Conservation (phyloP, 2,888 invertebrate genomes). For the Chymomyza amoena region DNA sequence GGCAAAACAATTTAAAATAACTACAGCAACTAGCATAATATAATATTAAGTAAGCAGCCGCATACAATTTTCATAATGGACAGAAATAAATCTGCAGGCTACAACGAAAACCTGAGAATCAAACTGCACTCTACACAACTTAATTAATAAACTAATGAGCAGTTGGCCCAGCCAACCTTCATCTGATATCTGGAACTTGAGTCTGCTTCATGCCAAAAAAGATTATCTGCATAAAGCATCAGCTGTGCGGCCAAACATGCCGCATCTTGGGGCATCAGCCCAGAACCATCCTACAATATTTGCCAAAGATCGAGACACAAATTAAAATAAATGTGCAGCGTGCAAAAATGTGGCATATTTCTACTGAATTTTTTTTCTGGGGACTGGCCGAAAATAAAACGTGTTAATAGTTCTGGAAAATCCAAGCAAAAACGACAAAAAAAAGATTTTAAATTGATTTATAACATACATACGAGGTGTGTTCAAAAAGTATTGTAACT, state of each 20-base stretch:
- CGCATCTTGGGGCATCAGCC: constrained; percentile 20
- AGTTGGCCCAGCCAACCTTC: constrained; percentile 46
- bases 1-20: constrained; percentile 72
- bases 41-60: constrained; percentile 55
- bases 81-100: constrained; percentile 65
- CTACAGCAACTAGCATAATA: constrained; percentile 67
- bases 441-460: constrained; percentile 33
- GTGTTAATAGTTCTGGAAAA: constrained; percentile 27
- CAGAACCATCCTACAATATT: too few species aligned
- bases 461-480: too few species aligned
- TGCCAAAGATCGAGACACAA: constrained; percentile 54
- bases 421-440: constrained; percentile 29
- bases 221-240: constrained; percentile 52
- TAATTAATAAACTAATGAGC: constrained; percentile 73
- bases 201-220: not conserved
- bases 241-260: constrained; percentile 5
- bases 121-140: constrained; percentile 50
- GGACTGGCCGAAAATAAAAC: constrained; percentile 25
- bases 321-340: constrained; percentile 71
- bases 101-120: constrained; percentile 31
- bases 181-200: not conserved
- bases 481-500: too few species aligned
- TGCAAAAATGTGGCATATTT: constrained; percentile 56
- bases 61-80: constrained; percentile 66
- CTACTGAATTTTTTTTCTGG: not conserved